Evolutionary conservation across 2,888 invertebrate genomes (phyloP).

Genomic region (Cheilosia soror): DNA sequence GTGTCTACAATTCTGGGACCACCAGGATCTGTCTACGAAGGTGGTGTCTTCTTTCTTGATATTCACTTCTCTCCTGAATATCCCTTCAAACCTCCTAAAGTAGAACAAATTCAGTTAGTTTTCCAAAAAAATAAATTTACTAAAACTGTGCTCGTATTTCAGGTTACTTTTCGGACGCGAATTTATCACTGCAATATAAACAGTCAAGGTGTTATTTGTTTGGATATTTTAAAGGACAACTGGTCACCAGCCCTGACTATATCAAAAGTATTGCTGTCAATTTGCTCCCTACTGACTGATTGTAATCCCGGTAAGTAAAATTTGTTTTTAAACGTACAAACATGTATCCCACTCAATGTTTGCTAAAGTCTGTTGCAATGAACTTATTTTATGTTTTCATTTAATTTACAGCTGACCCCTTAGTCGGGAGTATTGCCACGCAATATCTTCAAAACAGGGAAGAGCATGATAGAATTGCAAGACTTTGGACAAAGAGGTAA

Average conservation of each 20-base stretch:
- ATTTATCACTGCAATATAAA: conserved; percentile 99
- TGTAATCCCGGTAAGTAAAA: conserved; percentile 95
- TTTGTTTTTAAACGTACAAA: not conserved
- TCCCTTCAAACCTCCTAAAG: conserved; percentile 99
- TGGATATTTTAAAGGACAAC: conserved; percentile 99
- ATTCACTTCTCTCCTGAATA: conserved; percentile 99
- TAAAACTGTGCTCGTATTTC: conserved; percentile 73
- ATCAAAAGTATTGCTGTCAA: conserved; percentile 98
- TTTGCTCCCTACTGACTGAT: conserved; percentile 98
- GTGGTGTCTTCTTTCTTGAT: conserved; percentile 98
- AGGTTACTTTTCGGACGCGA: conserved; percentile 96
- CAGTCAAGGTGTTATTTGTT: conserved; percentile 98
- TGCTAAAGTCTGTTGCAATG: no score
- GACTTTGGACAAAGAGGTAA: conserved; percentile 99
- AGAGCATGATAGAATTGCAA: conserved; percentile 98
- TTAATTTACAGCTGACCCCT: conserved; percentile 91
- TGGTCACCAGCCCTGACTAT: conserved; percentile 99
- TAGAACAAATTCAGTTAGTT: conserved; percentile 80
- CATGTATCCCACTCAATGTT: not conserved
- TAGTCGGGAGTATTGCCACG: conserved; percentile 98
- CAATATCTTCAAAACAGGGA: conserved; percentile 98
- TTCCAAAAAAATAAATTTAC: not conserved
- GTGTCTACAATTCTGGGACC: conserved; percentile 98
- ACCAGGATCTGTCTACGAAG: conserved; percentile 98
- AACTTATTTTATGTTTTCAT: not conserved